Evolutionary conservation across 1,140 invertebrate genomes (phyloP).

Genomic region (Meteorus sp.): DNA sequence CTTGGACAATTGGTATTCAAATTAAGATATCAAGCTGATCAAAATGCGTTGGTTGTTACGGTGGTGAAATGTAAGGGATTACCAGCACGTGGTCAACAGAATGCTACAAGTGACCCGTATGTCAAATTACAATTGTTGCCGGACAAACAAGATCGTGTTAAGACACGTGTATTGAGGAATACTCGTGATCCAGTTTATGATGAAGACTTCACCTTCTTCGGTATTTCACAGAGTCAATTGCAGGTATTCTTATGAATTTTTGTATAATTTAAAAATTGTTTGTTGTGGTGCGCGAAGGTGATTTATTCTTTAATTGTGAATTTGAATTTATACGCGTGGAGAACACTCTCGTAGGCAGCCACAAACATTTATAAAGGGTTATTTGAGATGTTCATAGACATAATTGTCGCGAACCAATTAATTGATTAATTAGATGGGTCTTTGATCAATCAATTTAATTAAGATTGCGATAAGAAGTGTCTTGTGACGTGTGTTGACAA

Average conservation of each 20-base stretch:
- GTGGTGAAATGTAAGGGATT: constrained; percentile 85
- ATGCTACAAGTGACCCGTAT: constrained; percentile 83
- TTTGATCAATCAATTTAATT: no score
- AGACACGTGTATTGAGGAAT: constrained; percentile 90
- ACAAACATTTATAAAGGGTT: no score
- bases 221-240: constrained; percentile 81
- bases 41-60: constrained; percentile 87
- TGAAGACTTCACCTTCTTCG: constrained; percentile 96
- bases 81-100: constrained; percentile 74
- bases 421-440: no score
- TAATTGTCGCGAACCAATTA: no score
- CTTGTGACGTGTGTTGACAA: no score
- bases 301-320: no score
- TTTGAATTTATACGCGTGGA: no score
- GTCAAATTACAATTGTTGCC: constrained; percentile 92
- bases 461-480: no score
- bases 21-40: constrained; percentile 83
- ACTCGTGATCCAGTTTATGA: constrained; percentile 92
- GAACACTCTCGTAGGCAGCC: no score
- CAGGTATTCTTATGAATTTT: constrained; percentile 62
- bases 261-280: no score
- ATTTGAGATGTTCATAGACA: no score
- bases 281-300: no score
- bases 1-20: constrained; percentile 88
- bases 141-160: constrained; percentile 93